phyloP scores from a whole-genome alignment of 2,113 vertebrate genomes.

The Petrocephalus zakoni region DNA sequence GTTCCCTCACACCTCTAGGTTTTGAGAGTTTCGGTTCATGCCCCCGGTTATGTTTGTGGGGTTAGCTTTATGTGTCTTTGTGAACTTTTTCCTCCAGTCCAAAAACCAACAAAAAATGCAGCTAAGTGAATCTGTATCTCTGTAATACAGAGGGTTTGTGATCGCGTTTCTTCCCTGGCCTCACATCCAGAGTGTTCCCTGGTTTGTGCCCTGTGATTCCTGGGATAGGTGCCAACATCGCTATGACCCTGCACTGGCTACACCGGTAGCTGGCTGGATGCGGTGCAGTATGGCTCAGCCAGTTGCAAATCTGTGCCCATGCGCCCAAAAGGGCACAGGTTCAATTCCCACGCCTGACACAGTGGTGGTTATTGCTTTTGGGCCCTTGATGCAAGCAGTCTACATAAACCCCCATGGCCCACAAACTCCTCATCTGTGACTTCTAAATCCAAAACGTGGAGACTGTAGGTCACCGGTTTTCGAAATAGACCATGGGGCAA shows the following conservation, averaged over 20 bases:
- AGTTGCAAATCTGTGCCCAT: neutral
- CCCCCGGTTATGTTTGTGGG: neutral
- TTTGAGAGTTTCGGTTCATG: neutral
- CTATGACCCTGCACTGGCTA: neutral
- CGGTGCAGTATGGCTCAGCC: neutral
- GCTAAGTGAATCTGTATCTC: neutral
- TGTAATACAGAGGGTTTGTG: neutral
- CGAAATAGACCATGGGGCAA: neutral
- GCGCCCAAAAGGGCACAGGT: neutral
- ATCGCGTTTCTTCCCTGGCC: neutral
- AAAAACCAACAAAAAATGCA: neutral
- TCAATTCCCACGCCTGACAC: neutral
- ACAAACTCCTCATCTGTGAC: neutral
- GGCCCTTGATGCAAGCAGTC: neutral
- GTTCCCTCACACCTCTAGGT: neutral
- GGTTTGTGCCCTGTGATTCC: neutral
- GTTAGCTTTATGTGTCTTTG: neutral
- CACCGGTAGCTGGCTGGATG: neutral
- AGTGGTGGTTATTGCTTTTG: neutral
- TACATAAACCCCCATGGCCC: neutral
- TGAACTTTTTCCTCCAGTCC: neutral
- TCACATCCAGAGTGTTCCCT: neutral
- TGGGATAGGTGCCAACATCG: neutral
- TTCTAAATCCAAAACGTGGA: neutral
- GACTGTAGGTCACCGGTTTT: neutral